Conservation (phyloP, 2,113 vertebrate species). For the Sinocyclocheilus rhinocerous region DNA sequence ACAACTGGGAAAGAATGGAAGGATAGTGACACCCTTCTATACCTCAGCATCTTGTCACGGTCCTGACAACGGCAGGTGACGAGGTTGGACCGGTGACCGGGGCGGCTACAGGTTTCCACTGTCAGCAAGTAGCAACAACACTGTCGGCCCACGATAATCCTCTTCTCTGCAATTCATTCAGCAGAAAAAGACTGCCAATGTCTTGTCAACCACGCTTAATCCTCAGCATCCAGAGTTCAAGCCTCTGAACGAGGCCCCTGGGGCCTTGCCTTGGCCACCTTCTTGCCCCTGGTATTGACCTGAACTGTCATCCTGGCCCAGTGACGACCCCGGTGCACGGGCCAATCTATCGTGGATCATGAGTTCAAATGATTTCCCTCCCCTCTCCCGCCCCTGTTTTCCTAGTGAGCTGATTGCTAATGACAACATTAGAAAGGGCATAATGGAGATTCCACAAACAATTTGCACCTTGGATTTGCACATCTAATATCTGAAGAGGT, state of each 20-base stretch:
- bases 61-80: conserved; percentile 35
- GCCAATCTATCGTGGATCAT: conserved; percentile 86
- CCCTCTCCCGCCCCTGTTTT: conserved; percentile 90
- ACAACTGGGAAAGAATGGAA: conserved; percentile 38
- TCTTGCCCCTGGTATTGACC: conserved; percentile 86
- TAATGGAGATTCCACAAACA: conserved; percentile 95
- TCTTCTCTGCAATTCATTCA: conserved; percentile 53
- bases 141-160: conserved; percentile 59
- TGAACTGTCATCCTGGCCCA: conserved; percentile 87
- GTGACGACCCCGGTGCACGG: conserved; percentile 90
- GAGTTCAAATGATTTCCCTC: conserved; percentile 97
- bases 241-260: conserved; percentile 65
- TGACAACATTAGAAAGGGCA: conserved; percentile 94
- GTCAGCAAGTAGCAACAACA: conserved; percentile 78
- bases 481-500: conserved; percentile 76
- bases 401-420: conserved; percentile 97
- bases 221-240: conserved; percentile 60
- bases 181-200: conserved; percentile 72
- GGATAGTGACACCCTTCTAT: conserved; percentile 66
- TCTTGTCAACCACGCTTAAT: conserved; percentile 82
- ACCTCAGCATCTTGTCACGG: conserved; percentile 54
- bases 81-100: conserved; percentile 64
- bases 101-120: conserved; percentile 60
- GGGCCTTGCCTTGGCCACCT: conserved; percentile 79
- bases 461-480: conserved; percentile 84